Conservation (phyloP, 2,797 vertebrate genomes). For the Alfaro cultratus region DNA sequence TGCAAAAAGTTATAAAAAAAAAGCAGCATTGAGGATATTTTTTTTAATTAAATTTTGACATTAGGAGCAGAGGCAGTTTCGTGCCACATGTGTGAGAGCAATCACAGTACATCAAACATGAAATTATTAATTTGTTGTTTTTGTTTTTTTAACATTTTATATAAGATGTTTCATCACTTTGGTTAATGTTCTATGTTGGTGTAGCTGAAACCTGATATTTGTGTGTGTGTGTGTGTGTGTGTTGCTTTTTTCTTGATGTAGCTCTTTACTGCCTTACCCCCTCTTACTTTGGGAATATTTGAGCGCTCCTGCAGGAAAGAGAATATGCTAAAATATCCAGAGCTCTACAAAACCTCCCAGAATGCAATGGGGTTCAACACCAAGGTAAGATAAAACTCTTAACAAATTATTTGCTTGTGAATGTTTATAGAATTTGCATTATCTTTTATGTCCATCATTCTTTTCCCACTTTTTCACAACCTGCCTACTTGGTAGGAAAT, state of each 20-base stretch:
- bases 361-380: conserved; percentile 96
- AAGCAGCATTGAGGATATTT: background rate
- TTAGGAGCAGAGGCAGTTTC: background rate
- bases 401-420: background rate
- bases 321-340: conserved; percentile 98
- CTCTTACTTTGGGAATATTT: conserved; percentile 97
- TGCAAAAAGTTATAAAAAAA: background rate
- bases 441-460: background rate
- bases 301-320: conserved; percentile 96
- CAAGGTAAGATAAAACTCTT: conserved; percentile 73
- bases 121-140: background rate
- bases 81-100: background rate
- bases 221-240: conserved; percentile 2
- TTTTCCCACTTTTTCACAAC: background rate
- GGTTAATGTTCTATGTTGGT: background rate
- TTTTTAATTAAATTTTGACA: background rate
- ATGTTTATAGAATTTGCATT: background rate
- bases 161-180: background rate
- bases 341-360: conserved; percentile 97
- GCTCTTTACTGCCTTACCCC: conserved; percentile 98
- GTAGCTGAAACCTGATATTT: conserved; percentile 7
- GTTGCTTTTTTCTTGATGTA: conserved; percentile 51
- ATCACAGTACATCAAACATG: background rate
- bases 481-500: background rate
- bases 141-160: background rate